A percentile compares a stretch with the other conserved stretches of the same genome.
phyloP scores from a whole-genome alignment of 1,140 invertebrate species.

The Acarapis woodi region DNA sequence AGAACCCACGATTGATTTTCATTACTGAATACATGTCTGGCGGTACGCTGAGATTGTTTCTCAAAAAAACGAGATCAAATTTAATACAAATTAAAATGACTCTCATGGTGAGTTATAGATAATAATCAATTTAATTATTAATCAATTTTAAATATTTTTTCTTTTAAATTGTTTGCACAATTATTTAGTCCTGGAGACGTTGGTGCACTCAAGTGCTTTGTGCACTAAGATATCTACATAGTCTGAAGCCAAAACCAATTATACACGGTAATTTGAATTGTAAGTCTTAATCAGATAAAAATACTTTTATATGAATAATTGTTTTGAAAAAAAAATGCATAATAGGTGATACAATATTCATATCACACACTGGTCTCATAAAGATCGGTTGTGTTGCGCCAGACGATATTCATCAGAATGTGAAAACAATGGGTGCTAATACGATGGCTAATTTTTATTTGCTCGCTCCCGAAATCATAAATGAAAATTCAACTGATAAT shows the following conservation, averaged over 20 bases:
- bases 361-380: conserved; percentile 98
- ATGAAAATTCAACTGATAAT: conserved; percentile 17
- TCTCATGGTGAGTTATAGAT: conserved; percentile 13
- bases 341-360: conserved; percentile 99
- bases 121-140: too few species aligned
- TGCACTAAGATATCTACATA: conserved; percentile 97
- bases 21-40: conserved; percentile 99
- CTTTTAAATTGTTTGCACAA: too few species aligned
- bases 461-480: conserved; percentile 70
- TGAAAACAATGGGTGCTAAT: conserved; percentile 83
- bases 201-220: conserved; percentile 98
- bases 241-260: conserved; percentile 87
- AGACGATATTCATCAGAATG: conserved; percentile 92
- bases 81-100: conserved; percentile 69
- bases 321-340: too few species aligned
- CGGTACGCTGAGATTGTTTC: conserved; percentile 91
- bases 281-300: too few species aligned
- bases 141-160: too few species aligned
- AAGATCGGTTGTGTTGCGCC: conserved; percentile 83
- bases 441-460: conserved; percentile 82
- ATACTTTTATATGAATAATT: too few species aligned
- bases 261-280: conserved; percentile 97
- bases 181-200: conserved; percentile 76
- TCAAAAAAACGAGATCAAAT: conserved; percentile 90
- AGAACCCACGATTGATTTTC: conserved; percentile 93